Evolutionary conservation across 2,888 invertebrate species (phyloP), one percentile per base, ranked within the genome.

Genomic region (Nycteola revayana): DNA sequence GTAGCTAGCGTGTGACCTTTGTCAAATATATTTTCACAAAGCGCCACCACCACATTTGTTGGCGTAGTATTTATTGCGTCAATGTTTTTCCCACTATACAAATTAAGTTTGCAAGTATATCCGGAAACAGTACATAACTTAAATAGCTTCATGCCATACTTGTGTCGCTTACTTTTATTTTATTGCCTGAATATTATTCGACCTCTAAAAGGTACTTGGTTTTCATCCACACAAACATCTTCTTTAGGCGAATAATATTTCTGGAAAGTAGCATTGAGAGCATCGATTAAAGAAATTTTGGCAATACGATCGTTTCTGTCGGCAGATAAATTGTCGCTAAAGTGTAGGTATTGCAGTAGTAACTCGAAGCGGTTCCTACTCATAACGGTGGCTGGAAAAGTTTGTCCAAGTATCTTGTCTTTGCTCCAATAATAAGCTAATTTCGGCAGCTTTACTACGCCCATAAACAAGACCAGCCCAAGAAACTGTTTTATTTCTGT

Each of bases 61-160:
- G 64, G 59, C 18, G 52, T 49, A 7, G 53, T 60, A 32, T 60
- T 59, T 1, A 46, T 29, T 5, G n/a, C 3, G 23, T 63, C 63
- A 30, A 48, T 26, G 18, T 55, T 49, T 57, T 64, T 70, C 1
- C 63, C 64, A 11, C 47, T 42, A 36, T 65, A 66, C 7, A 63
- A 17, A 32, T 45, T 6, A 7, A 66, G 25, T 39, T 57, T 60
- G 28, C 31, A 56, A n/a, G 64, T 69, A 36, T 68, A 62, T 2
- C 57, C 61, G 1, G 51, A 42, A 10, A 38, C 3, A 0, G 52
- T 49, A 24, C 49, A 52, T 4, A 52, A 21, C 48, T 65, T 49
- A 24, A n/a, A n/a, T n/a, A n/a, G n/a, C n/a, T n/a, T n/a, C n/a
- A n/a, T n/a, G n/a, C n/a, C n/a, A n/a, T n/a, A n/a, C n/a, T n/a